phyloP scores from a whole-genome alignment of 1,140 invertebrate species.

The Pseudomyrmex concolor region DNA sequence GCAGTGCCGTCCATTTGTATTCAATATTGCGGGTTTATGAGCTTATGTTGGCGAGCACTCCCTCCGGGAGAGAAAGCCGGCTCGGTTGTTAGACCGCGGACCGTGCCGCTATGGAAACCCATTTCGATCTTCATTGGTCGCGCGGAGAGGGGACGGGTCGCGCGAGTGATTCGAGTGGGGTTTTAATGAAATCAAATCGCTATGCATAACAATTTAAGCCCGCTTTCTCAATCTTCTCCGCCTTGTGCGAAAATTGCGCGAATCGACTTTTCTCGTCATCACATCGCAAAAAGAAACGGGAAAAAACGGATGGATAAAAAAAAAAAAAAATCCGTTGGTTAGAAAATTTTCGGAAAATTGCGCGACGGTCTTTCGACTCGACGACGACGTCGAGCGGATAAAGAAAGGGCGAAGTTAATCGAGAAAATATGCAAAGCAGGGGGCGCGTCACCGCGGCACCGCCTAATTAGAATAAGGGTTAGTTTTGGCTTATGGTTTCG shows the following conservation, averaged over 20 bases:
- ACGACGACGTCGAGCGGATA: slow-evolving; percentile 63
- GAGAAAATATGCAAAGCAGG: slow-evolving; percentile 82
- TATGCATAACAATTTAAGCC: slow-evolving; percentile 79
- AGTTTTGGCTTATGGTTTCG: slow-evolving; percentile 84
- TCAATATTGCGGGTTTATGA: slow-evolving; percentile 85
- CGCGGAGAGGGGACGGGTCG: slow-evolving; percentile 64
- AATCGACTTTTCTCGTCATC: background rate
- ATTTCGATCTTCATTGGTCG: slow-evolving; percentile 82
- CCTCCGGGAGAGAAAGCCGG: slow-evolving; percentile 67
- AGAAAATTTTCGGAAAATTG: slow-evolving; percentile 66
- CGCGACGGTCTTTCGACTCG: slow-evolving; percentile 33
- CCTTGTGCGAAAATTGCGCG: background rate
- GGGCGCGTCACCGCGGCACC: slow-evolving; percentile 76
- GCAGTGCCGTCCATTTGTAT: slow-evolving; percentile 83
- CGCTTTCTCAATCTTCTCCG: slow-evolving; percentile 55
- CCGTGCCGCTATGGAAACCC: slow-evolving; percentile 68
- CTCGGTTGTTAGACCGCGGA: slow-evolving; percentile 73
- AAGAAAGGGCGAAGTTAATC: slow-evolving; percentile 79
- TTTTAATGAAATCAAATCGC: slow-evolving; percentile 81
- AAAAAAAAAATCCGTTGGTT: background rate
- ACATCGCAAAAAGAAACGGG: background rate
- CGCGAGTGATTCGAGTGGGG: slow-evolving; percentile 76
- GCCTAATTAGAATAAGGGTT: slow-evolving; percentile 84
- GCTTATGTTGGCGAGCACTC: slow-evolving; percentile 80
- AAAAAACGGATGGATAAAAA: background rate